phyloP scores from a whole-genome alignment of 2,888 invertebrate species.

The Synergus itoensis region DNA sequence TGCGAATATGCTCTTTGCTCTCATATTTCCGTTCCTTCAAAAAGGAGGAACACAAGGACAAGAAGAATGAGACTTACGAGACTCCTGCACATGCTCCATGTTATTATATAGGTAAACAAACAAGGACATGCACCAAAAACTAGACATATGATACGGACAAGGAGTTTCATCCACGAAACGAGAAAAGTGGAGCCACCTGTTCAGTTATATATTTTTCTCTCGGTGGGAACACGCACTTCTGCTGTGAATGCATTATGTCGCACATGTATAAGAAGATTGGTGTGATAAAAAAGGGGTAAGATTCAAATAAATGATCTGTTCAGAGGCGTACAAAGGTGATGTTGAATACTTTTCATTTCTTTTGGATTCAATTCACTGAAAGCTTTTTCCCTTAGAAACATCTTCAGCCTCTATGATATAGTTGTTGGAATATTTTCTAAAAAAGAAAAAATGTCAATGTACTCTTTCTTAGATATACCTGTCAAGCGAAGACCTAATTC shows the following conservation, averaged over 20 bases:
- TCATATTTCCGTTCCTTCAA: background rate
- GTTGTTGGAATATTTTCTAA: background rate
- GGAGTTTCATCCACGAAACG: background rate
- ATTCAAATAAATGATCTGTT: background rate
- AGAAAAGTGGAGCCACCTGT: background rate
- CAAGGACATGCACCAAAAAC: background rate
- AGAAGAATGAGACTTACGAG: background rate
- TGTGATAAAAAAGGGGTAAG: background rate
- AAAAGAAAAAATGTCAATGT: background rate
- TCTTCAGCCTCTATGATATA: background rate
- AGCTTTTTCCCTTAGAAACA: background rate
- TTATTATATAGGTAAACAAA: background rate
- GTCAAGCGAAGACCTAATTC: background rate
- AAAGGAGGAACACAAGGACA: background rate
- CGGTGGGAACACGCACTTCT: background rate
- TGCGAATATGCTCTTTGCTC: background rate
- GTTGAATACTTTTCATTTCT: background rate
- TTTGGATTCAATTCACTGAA: background rate
- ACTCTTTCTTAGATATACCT: background rate
- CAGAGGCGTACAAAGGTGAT: background rate
- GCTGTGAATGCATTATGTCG: background rate
- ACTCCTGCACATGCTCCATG: background rate
- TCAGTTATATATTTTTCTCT: background rate
- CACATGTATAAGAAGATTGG: background rate
- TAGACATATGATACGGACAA: background rate